Evolutionary conservation across 2,888 invertebrate genomes (phyloP).

Genomic region (Hirtodrosophila duncani): DNA sequence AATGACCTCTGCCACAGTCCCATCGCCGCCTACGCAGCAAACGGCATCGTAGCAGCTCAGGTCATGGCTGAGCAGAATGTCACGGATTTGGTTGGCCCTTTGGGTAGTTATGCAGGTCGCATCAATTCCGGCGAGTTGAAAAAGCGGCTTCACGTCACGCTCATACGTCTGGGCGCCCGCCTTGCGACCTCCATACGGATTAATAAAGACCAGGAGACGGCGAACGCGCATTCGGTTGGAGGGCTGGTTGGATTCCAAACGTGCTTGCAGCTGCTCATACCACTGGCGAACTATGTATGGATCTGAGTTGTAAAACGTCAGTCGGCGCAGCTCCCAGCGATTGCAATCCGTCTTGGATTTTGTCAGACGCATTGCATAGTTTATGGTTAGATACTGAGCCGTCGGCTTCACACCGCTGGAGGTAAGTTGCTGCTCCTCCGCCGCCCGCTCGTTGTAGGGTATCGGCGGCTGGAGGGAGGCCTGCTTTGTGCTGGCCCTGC

Average conservation of each 20-base stretch:
- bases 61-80: conserved; percentile 81
- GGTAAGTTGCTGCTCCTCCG: neutral
- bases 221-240: conserved; percentile 81
- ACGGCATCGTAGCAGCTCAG: conserved; percentile 83
- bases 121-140: conserved; percentile 83
- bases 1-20: conserved; percentile 89
- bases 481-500: conserved; percentile 67
- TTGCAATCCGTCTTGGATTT: conserved; percentile 80
- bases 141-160: conserved; percentile 84
- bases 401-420: conserved; percentile 41
- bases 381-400: conserved; percentile 80
- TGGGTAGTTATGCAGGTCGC: conserved; percentile 85
- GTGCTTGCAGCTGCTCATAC: conserved; percentile 81
- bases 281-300: conserved; percentile 82
- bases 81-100: conserved; percentile 87
- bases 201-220: conserved; percentile 87
- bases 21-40: conserved; percentile 91
- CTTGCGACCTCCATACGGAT: conserved; percentile 90
- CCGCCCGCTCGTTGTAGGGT: neutral
- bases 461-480: conserved; percentile 41
- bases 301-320: conserved; percentile 82
- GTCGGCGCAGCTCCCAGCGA: conserved; percentile 81
- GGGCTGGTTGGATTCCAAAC: conserved; percentile 31
- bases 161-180: conserved; percentile 86
- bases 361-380: conserved; percentile 80